Evolutionary conservation across 2,888 invertebrate species (phyloP), one percentile per base, ranked within the genome.

Genomic region (Anthrax anthrax): DNA sequence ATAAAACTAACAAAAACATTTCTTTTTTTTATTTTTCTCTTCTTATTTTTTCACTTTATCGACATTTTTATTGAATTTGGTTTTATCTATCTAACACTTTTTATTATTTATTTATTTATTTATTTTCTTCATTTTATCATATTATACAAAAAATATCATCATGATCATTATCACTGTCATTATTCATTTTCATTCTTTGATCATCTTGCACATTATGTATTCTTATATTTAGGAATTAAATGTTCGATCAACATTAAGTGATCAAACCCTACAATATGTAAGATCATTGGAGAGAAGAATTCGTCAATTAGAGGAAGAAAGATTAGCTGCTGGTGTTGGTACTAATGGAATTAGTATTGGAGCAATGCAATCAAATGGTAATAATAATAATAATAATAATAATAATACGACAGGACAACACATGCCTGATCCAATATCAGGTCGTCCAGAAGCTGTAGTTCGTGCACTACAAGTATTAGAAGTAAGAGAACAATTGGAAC

Each of bases 201-300:
- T 23, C 8, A 8, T 23, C 8, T 23, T 23, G 4, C 23, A n/a
- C n/a, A n/a, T 27, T 9, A 27, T 27, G 29, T 12, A 32, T 37
- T 13, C 37, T 43, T 44, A 53, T 52, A 37, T 47, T 38, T 47
- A 58, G 59, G 58, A 59, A n/a, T 46, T 52, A 18, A 53, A 56
- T 42, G 23, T 53, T 32, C 47, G 56, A n/a, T 55, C 60, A 37
- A 60, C 65, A 27, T 57, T 69, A 49, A 85, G 84, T 57, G 91
- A 90, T 69, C 84, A 90, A 70, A 87, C 91, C 48, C 79, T 91
- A 66, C 87, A 89, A 60, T 96, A 96, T 64, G 91, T 95, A 12
- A 76, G 85, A 54, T 86, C 84, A 54, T 71, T 96, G 56, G 95
- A 96, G 68, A 81, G 84, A 54, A 80, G 88, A 58, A 84, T 95